Evolutionary conservation across 2,888 invertebrate species (phyloP), one percentile per base, ranked within the genome.

Genomic region (Sinhomidia bicolor): DNA sequence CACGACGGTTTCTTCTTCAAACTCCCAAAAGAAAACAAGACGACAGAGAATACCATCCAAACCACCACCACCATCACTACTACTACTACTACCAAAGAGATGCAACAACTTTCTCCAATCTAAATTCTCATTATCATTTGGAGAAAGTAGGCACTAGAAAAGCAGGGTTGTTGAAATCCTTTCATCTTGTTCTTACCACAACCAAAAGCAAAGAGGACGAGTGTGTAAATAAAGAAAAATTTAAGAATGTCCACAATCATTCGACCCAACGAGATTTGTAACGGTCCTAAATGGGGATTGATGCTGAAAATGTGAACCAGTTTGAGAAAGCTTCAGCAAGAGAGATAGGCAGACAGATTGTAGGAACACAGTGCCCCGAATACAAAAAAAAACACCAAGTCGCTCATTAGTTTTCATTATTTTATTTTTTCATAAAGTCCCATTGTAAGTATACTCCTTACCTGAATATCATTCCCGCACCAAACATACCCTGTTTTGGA

Each of bases 381-480:
- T 20, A 6, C 20, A 20, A 44, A 41, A 20, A 71, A 54, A 41
- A 17, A 12, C 29, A 80, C 23, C 26, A 26, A 36, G 44, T 80
- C 47, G 14, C 23, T 20, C 54, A 36, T 44, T 20, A 62, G 54
- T 62, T 60, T 14, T 12, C 32, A 23, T 68, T 10, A n/a, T n/a
- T 68, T n/a, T 68, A 29, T 23, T 44, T 9, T 41, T 71, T 20
- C n/a, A 1, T 32, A 41, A n/a, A n/a, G n/a, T n/a, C n/a, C n/a
- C n/a, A n/a, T n/a, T n/a, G n/a, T n/a, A n/a, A n/a, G n/a, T n/a
- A n/a, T n/a, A n/a, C n/a, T n/a, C n/a, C 32, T n/a, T 92, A 96
- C 95, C 97, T 97, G 93, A 98, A 98, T 89, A 99, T 96, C 94
- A 99, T 99, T 80, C 98, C 99, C 0, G 97, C 98, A 10, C 99